These are phyloP conservation scores for Drosophila littoralis DNA, from an alignment of 1,140 invertebrate species.

Conservation along the genomic window DNA sequence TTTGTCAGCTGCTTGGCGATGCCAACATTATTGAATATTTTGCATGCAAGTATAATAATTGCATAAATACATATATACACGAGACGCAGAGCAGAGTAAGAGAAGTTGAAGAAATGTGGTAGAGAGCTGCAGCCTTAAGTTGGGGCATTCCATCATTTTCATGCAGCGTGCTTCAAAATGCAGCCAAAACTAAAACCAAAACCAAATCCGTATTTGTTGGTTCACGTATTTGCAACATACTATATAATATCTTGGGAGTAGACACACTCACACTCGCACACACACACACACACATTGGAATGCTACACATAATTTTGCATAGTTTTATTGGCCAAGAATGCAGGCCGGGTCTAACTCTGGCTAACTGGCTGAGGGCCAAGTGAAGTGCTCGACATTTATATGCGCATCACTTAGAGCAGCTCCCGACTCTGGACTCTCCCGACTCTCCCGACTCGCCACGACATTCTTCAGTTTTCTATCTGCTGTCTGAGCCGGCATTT, in stretches of 20 bases:
- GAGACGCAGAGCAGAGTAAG: background rate
- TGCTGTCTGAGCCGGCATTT: conserved; percentile 20
- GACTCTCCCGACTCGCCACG: background rate
- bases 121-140: background rate
- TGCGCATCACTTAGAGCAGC: conserved; percentile 73
- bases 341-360: conserved; percentile 15
- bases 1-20: conserved; percentile 61
- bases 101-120: too few relatives aligned
- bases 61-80: conserved; percentile 59
- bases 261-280: conserved; percentile 7
- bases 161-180: conserved; percentile 12
- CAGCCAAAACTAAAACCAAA: conserved; percentile 20
- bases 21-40: conserved; percentile 60
- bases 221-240: conserved; percentile 38
- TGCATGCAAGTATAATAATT: conserved; percentile 78
- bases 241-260: conserved; percentile 42
- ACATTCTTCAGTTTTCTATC: conserved; percentile 5
- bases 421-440: conserved; percentile 16
- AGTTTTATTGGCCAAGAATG: conserved; percentile 75
- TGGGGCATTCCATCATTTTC: conserved; percentile 56
- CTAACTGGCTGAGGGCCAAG: conserved; percentile 50
- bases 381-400: conserved; percentile 79
- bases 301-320: conserved; percentile 81
- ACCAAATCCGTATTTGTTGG: conserved; percentile 13
- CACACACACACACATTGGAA: conserved; percentile 27